Conservation (phyloP, 2,113 vertebrate species). For the Zootoca vivipara region DNA sequence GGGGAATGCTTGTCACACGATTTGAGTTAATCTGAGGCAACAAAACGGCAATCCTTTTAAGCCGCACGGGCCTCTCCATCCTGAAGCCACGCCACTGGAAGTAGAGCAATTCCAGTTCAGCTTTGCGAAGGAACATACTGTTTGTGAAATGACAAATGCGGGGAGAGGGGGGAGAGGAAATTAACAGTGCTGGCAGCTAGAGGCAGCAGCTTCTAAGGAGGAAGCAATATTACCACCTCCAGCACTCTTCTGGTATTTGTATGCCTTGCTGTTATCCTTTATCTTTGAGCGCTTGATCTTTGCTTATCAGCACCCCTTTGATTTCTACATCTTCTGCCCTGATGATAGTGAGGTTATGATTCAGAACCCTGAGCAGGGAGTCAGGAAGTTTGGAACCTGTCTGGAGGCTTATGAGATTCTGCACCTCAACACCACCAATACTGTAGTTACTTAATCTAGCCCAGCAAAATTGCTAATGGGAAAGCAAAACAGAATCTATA, state of each 20-base stretch:
- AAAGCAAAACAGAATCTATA: neutral
- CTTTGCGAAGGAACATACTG: neutral
- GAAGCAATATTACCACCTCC: neutral
- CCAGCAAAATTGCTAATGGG: neutral
- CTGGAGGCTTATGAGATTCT: neutral
- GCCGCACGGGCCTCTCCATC: constrained; percentile 13
- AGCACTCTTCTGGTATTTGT: neutral
- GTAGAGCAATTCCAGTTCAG: constrained; percentile 20
- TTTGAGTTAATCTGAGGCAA: constrained; percentile 60
- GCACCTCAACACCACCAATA: neutral
- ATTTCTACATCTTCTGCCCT: neutral
- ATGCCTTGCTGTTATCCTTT: neutral
- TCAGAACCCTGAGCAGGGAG: neutral
- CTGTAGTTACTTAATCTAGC: neutral
- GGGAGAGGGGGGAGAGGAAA: neutral
- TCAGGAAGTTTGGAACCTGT: neutral
- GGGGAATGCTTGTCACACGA: constrained; percentile 53
- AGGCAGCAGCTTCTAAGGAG: constrained; percentile 16
- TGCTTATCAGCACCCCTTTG: neutral
- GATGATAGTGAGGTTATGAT: neutral
- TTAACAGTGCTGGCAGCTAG: constrained; percentile 1
- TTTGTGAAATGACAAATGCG: constrained; percentile 4
- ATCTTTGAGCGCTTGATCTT: neutral
- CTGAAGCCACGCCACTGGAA: constrained; percentile 24
- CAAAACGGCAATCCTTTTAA: constrained; percentile 56